Percentiles rank a stretch among this genome's conserved stretches.
Evolutionary conservation across 2,797 vertebrate species (phyloP).

Genomic region (Crenuchus spilurus): DNA sequence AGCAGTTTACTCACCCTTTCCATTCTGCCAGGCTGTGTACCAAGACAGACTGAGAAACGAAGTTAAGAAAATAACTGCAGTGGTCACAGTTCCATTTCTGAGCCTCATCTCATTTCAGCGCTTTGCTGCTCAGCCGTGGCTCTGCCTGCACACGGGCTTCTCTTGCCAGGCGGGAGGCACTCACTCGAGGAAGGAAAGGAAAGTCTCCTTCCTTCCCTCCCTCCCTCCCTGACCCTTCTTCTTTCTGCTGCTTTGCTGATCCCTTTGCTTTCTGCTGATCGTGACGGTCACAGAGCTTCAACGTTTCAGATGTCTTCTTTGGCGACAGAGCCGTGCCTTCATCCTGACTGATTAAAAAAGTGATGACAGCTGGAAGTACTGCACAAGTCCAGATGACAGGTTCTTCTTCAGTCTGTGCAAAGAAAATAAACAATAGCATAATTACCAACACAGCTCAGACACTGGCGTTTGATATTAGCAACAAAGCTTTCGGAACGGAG

Average conservation of each 20-base stretch:
- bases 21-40: slow-evolving; percentile 99
- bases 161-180: slow-evolving; percentile 17
- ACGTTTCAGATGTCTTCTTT: slow-evolving; percentile 25
- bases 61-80: slow-evolving; percentile 92
- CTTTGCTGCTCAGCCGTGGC: slow-evolving; percentile 75
- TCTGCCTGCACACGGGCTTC: slow-evolving; percentile 60
- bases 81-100: slow-evolving; percentile 99
- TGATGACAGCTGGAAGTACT: neutral
- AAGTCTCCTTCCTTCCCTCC: neutral
- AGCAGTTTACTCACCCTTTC: slow-evolving; percentile 85
- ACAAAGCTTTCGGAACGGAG: neutral
- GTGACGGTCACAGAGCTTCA: slow-evolving; percentile 23
- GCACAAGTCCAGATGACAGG: neutral
- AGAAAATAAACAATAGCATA: neutral
- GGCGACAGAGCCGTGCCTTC: slow-evolving; percentile 20
- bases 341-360: slow-evolving; percentile 4
- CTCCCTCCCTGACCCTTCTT: neutral
- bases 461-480: neutral
- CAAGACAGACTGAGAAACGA: slow-evolving; percentile 98
- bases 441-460: neutral
- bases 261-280: neutral
- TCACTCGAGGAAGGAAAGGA: slow-evolving; percentile 6
- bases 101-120: slow-evolving; percentile 99
- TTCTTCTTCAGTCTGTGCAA: slow-evolving; percentile 35
- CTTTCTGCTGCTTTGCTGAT: slow-evolving; percentile 6